Conservation (phyloP, 1,140 invertebrate species). For the Lepidurus apus region DNA sequence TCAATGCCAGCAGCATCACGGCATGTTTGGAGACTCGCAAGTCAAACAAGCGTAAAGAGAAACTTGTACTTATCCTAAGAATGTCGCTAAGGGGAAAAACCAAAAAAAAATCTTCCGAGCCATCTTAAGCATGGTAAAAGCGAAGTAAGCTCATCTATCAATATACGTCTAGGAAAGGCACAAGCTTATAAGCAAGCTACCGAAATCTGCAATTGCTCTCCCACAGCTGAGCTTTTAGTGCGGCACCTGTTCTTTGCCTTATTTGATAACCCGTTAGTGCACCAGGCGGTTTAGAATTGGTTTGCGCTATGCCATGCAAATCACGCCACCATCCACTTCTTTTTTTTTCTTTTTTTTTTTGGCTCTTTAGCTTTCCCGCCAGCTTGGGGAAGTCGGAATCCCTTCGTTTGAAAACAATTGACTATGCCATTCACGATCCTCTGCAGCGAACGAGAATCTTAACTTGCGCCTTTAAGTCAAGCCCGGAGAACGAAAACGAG, state of each 20-base stretch:
- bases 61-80: constrained; percentile 7
- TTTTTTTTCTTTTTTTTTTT: neutral
- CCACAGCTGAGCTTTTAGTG: neutral
- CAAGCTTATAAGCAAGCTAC: neutral
- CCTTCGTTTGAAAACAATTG: neutral
- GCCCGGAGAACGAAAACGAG: neutral
- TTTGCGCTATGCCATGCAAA: constrained; percentile 12
- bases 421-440: neutral
- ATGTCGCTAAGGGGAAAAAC: neutral
- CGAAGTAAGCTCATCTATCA: neutral
- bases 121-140: neutral
- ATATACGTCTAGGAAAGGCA: constrained; percentile 3
- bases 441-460: neutral
- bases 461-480: too few species aligned
- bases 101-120: neutral
- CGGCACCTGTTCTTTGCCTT: constrained; percentile 21
- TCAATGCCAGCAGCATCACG: neutral
- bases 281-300: neutral
- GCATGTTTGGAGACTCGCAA: neutral
- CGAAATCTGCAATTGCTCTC: constrained; percentile 2
- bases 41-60: constrained; percentile 15
- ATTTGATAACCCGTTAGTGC: constrained; percentile 19
- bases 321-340: neutral
- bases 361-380: neutral
- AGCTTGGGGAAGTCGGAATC: neutral